Base-by-base conservation (phyloP, 2,888 invertebrate genomes). In the Allygus modestus region DNA sequence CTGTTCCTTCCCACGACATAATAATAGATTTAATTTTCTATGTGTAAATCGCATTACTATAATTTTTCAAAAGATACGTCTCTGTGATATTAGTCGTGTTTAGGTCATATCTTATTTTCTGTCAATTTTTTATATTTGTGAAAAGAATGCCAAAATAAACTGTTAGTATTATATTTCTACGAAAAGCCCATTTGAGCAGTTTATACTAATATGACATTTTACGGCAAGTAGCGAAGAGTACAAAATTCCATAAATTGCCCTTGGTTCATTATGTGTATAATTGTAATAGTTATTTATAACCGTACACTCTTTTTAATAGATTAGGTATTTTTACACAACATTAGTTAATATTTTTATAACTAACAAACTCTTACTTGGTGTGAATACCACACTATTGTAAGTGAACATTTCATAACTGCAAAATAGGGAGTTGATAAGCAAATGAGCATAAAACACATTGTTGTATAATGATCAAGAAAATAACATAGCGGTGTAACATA, bases 61-160 rank as follows among this genome's bases (percentile, higher is more conserved):
- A 20, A 71, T 71, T 71, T 71, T 71, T 71, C 41, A 71, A 71
- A 71, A 71, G 37, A 71, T 71, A 41, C 23, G 65, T 71, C 71
- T 41, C 77, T 77, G 77, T 77, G 77, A 77, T 77, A 77, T 77
- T 77, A 77, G 77, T 77, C 46, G 28, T 46, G 77, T 77, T 77
- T 77, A 77, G 77, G 43, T 77, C 77, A 15, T 77, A 77, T n/a
- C 41, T 73, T 73, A 41, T 65, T 28, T 65, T 65, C 65, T 28
- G 26, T 65, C 65, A 65, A 17, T 65, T 65, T n/a, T 65, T 65
- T 65, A 26, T 65, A 65, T 65, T 65, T 65, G 65, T 28, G 65
- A 17, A 65, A 65, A 65, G 26, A 65, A 28, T 65, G 31, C 65
- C 65, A 65, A 65, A 65, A 28, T 28, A 65, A 65, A 65, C 31